Base-by-base conservation (phyloP, 2,888 invertebrate genomes). In the Cantharis rustica region DNA sequence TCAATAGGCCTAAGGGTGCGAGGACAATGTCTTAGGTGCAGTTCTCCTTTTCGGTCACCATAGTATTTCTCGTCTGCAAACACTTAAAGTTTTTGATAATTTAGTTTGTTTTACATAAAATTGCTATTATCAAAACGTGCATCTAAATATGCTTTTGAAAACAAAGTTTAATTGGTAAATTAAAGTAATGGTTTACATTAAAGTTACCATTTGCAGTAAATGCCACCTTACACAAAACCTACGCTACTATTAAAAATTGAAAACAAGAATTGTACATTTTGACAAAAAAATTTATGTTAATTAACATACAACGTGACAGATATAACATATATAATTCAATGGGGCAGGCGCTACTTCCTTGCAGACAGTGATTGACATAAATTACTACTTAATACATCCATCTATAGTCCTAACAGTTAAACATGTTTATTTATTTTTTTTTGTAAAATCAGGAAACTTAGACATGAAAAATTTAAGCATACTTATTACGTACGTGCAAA, bases 221-320 rank as follows among this genome's bases (percentile, higher is more conserved):
- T 77, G 77, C 77, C 69, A 68, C 74, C 77, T 75, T 74, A 61
- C 26, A 72, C 72, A 74, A 20, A 77, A 77, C 74, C 71, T 72
- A 71, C 47, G 47, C 66, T 69, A 31, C 74, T 77, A 77, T 77
- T 77, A 71, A 74, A 77, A 77, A 76, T 66, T 72, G 64, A 16
- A 74, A 23, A 70, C 47, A 26, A 74, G 68, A 69, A 77, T 62
- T 61, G 69, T 68, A 69, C 26, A 31, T 64, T 66, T 66, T 64
- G 68, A 63, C 71, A 71, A 81, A 82, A 81, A 83, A 83, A 86
- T 83, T 85, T 84, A 85, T 85, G 84, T 84, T 85, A 85, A 86
- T 85, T 83, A 87, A 86, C 86, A 86, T 86, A 83, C 84, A 86
- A 85, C 82, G 84, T 84, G 84, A 86, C 85, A 84, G 83, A 83